Evolutionary conservation across 2,113 vertebrate species (phyloP), one percentile per base, ranked within the genome.

Genomic region (Clarias magur): DNA sequence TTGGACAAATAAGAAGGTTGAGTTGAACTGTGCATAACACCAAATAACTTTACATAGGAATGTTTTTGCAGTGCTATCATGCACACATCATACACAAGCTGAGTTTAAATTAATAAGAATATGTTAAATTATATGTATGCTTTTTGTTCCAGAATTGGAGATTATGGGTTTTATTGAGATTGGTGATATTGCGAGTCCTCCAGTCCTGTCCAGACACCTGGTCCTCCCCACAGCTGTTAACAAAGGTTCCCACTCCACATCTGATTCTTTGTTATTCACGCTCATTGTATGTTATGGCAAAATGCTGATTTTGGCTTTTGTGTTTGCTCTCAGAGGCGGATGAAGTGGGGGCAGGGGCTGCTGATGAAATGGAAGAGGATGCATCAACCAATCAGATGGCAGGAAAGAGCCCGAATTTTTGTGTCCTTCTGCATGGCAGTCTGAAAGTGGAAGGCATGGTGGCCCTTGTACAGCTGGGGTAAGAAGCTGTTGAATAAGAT

Each of bases 401-500:
- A 79, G 98, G 98, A 62, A 99, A 99, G 93, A 97, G 96, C 92
- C 98, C 98, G 68, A 99, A 99, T 90, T 99, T 99, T 88, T 99
- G 98, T 92, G 98, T 99, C 27, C 94, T 99, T 53, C 92, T 99
- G 56, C 98, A 99, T 63, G 98, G 98, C 89, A 99, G 98, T 92
- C 94, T 99, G 30, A 99, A 99, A 92, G 98, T 99, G 83, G 98
- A 99, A 92, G 98, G 98, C 88, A 99, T 99, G 98, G 97, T 99
- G 92, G 98, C 98, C 0, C 95, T 99, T 70, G 98, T 99, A 85
- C 98, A 99, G 86, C 91, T 99, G 87, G 98, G 97, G 98, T 99
- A 94, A 94, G 95, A 86, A 73, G 15, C 19, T 73, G 4, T 42
- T 42, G 38, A 80, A 87, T 75, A 91, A 91, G 19, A 56, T 54